phyloP scores from a whole-genome alignment of 2,113 vertebrate genomes.

The Cardinalis cardinalis region DNA sequence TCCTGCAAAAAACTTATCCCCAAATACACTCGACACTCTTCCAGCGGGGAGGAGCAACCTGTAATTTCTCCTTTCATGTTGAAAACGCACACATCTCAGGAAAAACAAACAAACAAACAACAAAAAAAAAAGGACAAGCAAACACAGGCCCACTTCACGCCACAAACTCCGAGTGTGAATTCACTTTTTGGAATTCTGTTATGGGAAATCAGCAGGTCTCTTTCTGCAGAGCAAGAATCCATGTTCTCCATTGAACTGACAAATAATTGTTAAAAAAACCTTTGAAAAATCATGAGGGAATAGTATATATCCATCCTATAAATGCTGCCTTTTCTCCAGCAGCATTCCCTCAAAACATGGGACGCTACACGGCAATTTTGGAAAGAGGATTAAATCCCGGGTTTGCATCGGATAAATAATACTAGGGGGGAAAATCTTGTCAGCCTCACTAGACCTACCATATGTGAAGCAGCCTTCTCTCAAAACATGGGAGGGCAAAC shows the following conservation, averaged over 20 bases:
- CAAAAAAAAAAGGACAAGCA: too few species aligned
- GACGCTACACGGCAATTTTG: not conserved
- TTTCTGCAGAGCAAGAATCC: not conserved
- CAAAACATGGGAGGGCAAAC: not conserved
- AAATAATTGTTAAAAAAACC: not conserved
- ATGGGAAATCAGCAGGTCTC: rapidly evolving
- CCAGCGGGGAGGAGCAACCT: not conserved
- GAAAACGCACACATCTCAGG: not conserved
- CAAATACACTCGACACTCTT: not conserved
- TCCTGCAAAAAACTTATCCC: not conserved
- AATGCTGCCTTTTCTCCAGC: not conserved
- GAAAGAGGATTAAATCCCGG: not conserved
- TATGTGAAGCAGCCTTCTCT: not conserved
- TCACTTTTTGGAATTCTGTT: not conserved
- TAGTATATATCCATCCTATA: not conserved
- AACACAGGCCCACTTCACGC: not conserved
- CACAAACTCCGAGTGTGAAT: not conserved
- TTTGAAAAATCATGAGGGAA: not conserved
- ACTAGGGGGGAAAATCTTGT: not conserved
- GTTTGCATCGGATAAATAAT: not conserved
- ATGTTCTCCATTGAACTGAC: not conserved
- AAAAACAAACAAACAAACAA: too few species aligned
- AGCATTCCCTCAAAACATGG: not conserved
- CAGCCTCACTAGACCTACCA: too few species aligned
- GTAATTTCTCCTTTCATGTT: not conserved